Base-by-base conservation (phyloP, 64 coral and sea anemone genomes). In the Acropora tenuis region DNA sequence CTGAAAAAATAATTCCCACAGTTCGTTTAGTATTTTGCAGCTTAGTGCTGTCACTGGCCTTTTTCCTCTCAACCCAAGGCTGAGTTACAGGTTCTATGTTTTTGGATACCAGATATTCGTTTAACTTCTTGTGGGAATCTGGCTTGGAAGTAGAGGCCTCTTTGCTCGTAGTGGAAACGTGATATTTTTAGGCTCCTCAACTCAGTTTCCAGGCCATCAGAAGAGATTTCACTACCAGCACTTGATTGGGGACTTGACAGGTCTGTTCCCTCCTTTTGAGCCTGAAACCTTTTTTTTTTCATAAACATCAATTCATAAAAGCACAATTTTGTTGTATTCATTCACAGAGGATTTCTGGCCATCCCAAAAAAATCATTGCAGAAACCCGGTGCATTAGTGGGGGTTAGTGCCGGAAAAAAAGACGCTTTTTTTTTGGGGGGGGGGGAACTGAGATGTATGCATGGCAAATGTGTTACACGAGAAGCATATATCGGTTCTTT, bases 41-140 rank as follows among this genome's bases (percentile, higher is more conserved):
- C 87, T 89, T 79, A 78, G 87, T 61, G 74, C 87, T 89, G 50
- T 89, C 87, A 65, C 87, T 66, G 11, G 74, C 75, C 15, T 89
- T 89, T 18, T 89, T 52, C 87, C 73, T 78, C 11, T 89, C 87
- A 10, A 78, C 6, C 74, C 83, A 86, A 18, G 87, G 87, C 77
- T 89, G 74, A 89, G 75, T 79, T 47, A 89, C 42, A 47, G 87
- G 87, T 47, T 4, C 50, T 7, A 89, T 78, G 87, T 65, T 89
- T 15, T 44, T 78, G 1, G 87, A 89, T 5, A 79, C 87, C 53
- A 79, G 41, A 67, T 89, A 89, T 43, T 89, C 75, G 74, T 89
- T 89, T 57, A 89, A 61, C 52, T 89, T 89, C 48, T 77, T 48
- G 66, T 1, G 74, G 8, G 87, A 17, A 16, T 45, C 75, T 89